These are phyloP conservation scores for Dolichoris vasculosae DNA, from an alignment of 1,140 invertebrate species.

Conservation along the genomic window DNA sequence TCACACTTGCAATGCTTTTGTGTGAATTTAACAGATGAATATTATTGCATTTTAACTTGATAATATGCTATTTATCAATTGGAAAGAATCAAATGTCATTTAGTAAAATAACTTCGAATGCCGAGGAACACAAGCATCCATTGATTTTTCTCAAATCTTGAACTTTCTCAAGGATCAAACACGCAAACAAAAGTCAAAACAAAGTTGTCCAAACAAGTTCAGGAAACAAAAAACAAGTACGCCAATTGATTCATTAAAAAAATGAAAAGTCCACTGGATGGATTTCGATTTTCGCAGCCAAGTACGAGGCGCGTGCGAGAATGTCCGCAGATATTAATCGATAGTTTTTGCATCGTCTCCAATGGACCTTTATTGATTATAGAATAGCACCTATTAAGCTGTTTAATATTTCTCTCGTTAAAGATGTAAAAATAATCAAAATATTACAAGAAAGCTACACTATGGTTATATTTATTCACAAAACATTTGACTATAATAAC, in stretches of 20 bases:
- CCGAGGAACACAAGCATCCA: background rate
- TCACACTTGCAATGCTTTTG: background rate
- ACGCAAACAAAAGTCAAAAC: background rate
- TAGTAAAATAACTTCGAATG: background rate
- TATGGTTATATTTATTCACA: no score
- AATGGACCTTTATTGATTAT: no score
- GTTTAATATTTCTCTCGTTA: background rate
- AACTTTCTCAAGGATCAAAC: constrained; percentile 15
- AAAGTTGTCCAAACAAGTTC: constrained; percentile 3
- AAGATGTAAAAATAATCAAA: background rate
- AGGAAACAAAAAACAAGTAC: background rate
- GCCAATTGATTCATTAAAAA: background rate
- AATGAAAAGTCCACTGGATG: constrained; percentile 40
- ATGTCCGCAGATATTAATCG: background rate
- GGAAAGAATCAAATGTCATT: background rate
- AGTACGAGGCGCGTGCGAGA: background rate
- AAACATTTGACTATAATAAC: no score
- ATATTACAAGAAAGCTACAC: background rate
- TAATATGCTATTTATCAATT: background rate
- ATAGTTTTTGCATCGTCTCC: no score
- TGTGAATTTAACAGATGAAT: background rate
- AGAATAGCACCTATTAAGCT: background rate
- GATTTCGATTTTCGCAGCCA: constrained; percentile 43
- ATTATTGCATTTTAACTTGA: no score
- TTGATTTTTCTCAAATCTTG: background rate